A percentile compares a stretch with the other conserved stretches of the same genome.
Conservation (phyloP, 2,888 invertebrate species). For the Dryobotodes eremita region DNA sequence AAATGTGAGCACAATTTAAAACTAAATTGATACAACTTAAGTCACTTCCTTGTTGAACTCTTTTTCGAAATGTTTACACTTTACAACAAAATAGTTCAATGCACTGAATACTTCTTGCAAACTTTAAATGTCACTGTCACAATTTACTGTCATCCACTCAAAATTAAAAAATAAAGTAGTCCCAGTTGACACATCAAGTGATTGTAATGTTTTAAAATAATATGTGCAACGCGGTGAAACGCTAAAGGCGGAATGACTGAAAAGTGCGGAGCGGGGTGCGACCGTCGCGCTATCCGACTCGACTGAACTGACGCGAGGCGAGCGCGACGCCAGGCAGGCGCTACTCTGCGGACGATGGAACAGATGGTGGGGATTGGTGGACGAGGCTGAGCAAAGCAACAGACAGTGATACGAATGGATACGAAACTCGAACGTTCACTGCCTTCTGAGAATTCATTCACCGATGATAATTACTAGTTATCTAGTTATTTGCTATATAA, state of each 20-base stretch:
- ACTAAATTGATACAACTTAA: slow-evolving; percentile 22
- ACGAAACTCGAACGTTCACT: slow-evolving; percentile 81
- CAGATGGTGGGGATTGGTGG: slow-evolving; percentile 69
- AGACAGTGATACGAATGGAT: slow-evolving; percentile 71
- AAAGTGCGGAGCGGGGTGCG: background rate
- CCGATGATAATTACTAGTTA: slow-evolving; percentile 77
- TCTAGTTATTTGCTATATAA: slow-evolving; percentile 79
- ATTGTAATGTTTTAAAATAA: background rate
- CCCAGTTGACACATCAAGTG: background rate
- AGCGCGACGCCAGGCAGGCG: slow-evolving; percentile 30
- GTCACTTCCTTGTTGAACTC: slow-evolving; percentile 55
- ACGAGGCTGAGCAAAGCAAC: slow-evolving; percentile 71
- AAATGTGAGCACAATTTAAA: slow-evolving; percentile 48
- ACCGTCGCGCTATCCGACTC: slow-evolving; percentile 42
- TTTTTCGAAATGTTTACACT: slow-evolving; percentile 48
- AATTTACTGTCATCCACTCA: slow-evolving; percentile 28
- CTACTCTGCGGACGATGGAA: slow-evolving; percentile 37
- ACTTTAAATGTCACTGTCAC: slow-evolving; percentile 53
- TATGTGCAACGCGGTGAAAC: slow-evolving; percentile 21
- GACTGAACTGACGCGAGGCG: slow-evolving; percentile 33
- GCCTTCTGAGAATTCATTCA: slow-evolving; percentile 87
- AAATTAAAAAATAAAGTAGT: slow-evolving; percentile 35
- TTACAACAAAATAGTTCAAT: slow-evolving; percentile 13
- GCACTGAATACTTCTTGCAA: background rate
- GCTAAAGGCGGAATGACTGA: slow-evolving; percentile 40